Percentiles rank a stretch among this genome's conserved stretches.
Evolutionary conservation across 2,888 invertebrate species (phyloP).

Genomic region (Diarsia dahlii): DNA sequence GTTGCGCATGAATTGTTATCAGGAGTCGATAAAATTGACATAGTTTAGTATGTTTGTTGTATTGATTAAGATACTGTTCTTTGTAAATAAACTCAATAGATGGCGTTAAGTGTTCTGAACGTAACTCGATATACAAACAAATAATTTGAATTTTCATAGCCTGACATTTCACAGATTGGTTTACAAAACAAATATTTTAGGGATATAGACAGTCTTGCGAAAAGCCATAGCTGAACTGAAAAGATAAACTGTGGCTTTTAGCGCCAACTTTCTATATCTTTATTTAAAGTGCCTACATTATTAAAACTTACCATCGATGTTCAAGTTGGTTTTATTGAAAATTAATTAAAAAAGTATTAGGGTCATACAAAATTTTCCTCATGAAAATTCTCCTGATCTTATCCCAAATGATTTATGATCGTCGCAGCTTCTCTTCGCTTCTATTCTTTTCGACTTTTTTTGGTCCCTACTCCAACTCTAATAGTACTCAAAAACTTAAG

Average conservation of each 20-base stretch:
- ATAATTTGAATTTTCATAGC: neutral
- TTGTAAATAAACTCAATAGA: conserved; percentile 19
- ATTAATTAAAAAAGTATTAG: neutral
- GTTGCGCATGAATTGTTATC: conserved; percentile 12
- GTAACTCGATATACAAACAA: neutral
- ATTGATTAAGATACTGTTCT: conserved; percentile 1
- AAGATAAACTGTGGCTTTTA: neutral
- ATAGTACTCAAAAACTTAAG: too few relatives aligned
- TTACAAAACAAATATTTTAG: neutral
- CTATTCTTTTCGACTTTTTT: neutral
- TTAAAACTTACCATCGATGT: neutral
- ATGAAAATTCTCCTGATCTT: neutral
- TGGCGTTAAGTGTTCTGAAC: conserved; percentile 31
- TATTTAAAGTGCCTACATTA: neutral
- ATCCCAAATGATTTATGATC: neutral
- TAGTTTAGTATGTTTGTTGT: neutral
- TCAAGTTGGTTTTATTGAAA: neutral
- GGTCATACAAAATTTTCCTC: neutral
- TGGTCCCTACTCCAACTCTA: too few relatives aligned
- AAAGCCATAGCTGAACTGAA: too few relatives aligned
- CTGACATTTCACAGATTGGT: neutral
- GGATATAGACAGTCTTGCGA: too few relatives aligned
- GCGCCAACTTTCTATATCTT: neutral
- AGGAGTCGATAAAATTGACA: conserved; percentile 11
- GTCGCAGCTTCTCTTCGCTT: neutral